Conservation (phyloP, 2,797 vertebrate species). For the Sebastes alutus region DNA sequence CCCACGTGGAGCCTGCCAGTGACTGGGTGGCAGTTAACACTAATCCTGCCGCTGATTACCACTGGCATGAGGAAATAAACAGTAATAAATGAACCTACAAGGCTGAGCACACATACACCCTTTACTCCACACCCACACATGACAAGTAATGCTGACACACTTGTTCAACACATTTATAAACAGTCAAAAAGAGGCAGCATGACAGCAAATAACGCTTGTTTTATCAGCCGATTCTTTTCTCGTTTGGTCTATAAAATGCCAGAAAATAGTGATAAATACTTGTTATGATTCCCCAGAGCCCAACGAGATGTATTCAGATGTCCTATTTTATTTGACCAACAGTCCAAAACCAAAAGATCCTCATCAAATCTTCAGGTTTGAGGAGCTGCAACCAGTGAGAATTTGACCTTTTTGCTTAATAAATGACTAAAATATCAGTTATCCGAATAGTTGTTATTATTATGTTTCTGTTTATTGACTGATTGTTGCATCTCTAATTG, state of each 20-base stretch:
- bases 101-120: constrained; percentile 52
- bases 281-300: background rate
- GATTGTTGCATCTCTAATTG: background rate
- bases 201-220: background rate
- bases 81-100: constrained; percentile 74
- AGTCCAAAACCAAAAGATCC: background rate
- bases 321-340: background rate
- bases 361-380: background rate
- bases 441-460: background rate
- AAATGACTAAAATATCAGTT: background rate
- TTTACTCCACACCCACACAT: constrained; percentile 31
- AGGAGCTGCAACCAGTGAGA: background rate
- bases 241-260: background rate
- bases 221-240: background rate
- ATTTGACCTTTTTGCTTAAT: background rate
- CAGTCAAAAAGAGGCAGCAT: background rate
- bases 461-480: background rate
- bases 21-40: constrained; percentile 81
- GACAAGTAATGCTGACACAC: constrained; percentile 28
- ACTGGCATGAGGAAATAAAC: constrained; percentile 82
- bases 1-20: constrained; percentile 70
- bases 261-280: background rate
- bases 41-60: constrained; percentile 80
- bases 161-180: constrained; percentile 2
- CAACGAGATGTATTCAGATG: background rate